Evolutionary conservation across 2,888 invertebrate genomes (phyloP), one percentile per base, ranked within the genome.

Genomic region (Andrena bicolor): DNA sequence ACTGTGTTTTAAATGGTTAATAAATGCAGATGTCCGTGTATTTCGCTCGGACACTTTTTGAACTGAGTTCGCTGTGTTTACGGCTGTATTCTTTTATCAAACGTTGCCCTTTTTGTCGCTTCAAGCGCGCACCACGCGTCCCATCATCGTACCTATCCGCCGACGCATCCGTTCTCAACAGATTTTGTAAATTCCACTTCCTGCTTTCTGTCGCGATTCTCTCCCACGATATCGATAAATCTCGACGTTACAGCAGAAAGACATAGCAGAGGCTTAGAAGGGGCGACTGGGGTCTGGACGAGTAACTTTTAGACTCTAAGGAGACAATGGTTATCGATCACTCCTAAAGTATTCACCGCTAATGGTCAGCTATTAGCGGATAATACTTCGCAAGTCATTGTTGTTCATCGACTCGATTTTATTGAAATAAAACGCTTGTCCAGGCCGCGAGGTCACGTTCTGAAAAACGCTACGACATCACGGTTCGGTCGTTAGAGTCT

Each of bases 11-110:
- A 87, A 88, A 77, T 84, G 75, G 78, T 89, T 85, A 91, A 92
- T 92, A 92, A 92, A 91, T 83, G 84, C 84, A 86, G 81, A 88
- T 86, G 90, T 84, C 82, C 77, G 82, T 88, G 90, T 85, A 60
- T 85, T 74, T 85, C 83, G 61, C 75, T 56, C 80, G 85, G 76
- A 75, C 76, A 86, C 88, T 88, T 87, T 90, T 85, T 84, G 83
- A 87, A 86, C 85, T 83, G 78, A 82, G 70, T 87, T 84, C 61
- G 72, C 81, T 88, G 80, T 81, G 82, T 80, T 28, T 76, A 82
- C 83, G 65, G 73, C 51, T 74, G 61, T 68, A 66, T 80, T 79
- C 30, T 84, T 41, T 84, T 72, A 51, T 76, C 76, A 76, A 63
- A 51, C 32, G 53, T 32, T 76, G 30, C 41, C 69, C 70, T 68